Evolutionary conservation across 2,888 invertebrate genomes (phyloP).

Genomic region (Dolomedes plantarius): DNA sequence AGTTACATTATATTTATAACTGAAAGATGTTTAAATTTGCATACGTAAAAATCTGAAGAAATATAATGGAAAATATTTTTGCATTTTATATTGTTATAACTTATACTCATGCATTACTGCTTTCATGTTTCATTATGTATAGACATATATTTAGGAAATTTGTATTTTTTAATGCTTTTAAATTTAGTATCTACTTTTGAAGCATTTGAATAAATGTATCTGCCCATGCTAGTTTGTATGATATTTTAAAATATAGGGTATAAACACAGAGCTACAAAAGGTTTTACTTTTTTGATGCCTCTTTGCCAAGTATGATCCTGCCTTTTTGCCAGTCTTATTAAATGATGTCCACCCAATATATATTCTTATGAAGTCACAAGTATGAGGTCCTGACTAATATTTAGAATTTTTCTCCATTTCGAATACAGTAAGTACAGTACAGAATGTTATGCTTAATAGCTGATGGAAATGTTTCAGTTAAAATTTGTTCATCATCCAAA

Average conservation of each 20-base stretch:
- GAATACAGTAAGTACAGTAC: too few species aligned
- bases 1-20: background rate
- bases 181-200: background rate
- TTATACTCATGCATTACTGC: background rate
- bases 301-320: background rate
- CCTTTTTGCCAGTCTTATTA: background rate
- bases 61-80: background rate
- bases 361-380: background rate
- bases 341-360: background rate
- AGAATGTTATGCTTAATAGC: too few species aligned
- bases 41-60: background rate
- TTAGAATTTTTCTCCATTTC: too few species aligned
- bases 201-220: background rate
- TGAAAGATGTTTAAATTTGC: background rate
- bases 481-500: too few species aligned
- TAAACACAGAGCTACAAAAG: background rate
- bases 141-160: background rate
- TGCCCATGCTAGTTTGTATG: background rate
- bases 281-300: background rate
- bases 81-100: background rate
- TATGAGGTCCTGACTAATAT: background rate
- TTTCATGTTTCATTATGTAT: background rate
- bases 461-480: too few species aligned
- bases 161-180: background rate
- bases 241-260: background rate